Conservation (phyloP, 2,113 vertebrate species). For the Leptobrachium ailaonicum region DNA sequence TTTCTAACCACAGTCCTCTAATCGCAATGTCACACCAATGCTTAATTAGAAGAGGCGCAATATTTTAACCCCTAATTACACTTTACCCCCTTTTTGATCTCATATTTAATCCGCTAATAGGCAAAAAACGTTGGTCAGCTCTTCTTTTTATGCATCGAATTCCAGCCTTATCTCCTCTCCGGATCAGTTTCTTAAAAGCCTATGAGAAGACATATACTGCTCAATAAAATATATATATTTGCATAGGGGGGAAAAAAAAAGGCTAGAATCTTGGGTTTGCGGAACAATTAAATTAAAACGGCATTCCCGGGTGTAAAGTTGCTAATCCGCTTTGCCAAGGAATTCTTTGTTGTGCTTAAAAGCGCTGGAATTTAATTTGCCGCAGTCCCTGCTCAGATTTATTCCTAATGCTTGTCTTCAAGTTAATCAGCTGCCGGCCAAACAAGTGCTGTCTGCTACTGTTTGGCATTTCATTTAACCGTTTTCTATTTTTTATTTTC, state of each 20-base stretch:
- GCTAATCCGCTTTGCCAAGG: slow-evolving; percentile 79
- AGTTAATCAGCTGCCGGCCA: slow-evolving; percentile 73
- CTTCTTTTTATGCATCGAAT: too few species aligned
- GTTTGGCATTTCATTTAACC: slow-evolving; percentile 77
- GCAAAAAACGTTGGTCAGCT: slow-evolving; percentile 37
- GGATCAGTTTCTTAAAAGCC: slow-evolving; percentile 65
- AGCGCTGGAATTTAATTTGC: slow-evolving; percentile 80
- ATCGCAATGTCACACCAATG: slow-evolving; percentile 68
- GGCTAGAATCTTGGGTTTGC: slow-evolving; percentile 63
- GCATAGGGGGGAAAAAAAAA: too few species aligned
- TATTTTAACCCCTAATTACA: slow-evolving; percentile 74
- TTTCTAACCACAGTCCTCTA: slow-evolving; percentile 59
- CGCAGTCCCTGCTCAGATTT: slow-evolving; percentile 74
- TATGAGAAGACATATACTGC: too few species aligned
- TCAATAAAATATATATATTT: too few species aligned
- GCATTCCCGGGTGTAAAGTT: slow-evolving; percentile 80
- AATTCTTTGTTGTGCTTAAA: slow-evolving; percentile 80
- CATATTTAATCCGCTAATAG: slow-evolving; percentile 67
- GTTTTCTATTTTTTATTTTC: slow-evolving; percentile 53
- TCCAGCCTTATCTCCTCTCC: slow-evolving; percentile 55
- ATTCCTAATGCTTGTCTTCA: slow-evolving; percentile 80
- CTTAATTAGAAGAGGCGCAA: slow-evolving; percentile 73
- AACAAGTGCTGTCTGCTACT: slow-evolving; percentile 74
- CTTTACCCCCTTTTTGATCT: slow-evolving; percentile 66
- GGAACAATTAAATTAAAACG: slow-evolving; percentile 80